These are phyloP conservation scores for Araneus ventricosus DNA, from an alignment of 1,140 invertebrate genomes.

Conservation along the genomic window DNA sequence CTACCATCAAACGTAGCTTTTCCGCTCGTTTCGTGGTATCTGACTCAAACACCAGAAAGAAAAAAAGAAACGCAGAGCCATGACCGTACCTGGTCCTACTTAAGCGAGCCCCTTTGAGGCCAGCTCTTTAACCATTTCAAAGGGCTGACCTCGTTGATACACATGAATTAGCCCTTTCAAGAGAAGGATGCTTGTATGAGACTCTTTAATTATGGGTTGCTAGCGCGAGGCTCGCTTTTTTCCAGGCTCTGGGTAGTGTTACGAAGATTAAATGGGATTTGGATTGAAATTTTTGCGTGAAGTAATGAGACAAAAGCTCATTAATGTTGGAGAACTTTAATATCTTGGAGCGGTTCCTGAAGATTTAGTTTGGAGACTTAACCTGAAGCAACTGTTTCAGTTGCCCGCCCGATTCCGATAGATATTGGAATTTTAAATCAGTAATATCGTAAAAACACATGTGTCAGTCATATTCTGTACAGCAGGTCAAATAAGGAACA, in stretches of 20 bases:
- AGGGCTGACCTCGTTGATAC: conserved; percentile 45
- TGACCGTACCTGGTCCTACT: conserved; percentile 39
- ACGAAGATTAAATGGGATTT: not conserved
- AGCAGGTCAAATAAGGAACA: too few species aligned
- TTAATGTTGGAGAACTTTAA: too few species aligned
- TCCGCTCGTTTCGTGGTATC: not conserved
- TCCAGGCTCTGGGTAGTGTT: not conserved
- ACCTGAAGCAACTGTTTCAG: too few species aligned
- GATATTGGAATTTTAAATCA: too few species aligned
- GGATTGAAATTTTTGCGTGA: not conserved
- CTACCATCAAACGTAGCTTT: conserved; percentile 35
- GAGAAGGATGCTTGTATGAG: not conserved
- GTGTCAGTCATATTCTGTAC: too few species aligned
- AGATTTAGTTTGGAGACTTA: too few species aligned
- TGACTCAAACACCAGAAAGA: not conserved
- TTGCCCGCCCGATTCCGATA: too few species aligned
- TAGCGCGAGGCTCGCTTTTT: not conserved
- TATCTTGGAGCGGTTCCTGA: too few species aligned
- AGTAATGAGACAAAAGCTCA: not conserved
- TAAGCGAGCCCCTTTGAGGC: conserved; percentile 12
- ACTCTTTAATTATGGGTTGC: conserved; percentile 44
- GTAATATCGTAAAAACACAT: too few species aligned
- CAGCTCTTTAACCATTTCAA: conserved; percentile 34
- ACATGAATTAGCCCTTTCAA: conserved; percentile 43
- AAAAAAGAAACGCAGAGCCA: not conserved